Conservation (phyloP, 2,888 invertebrate genomes). For the Agrotis puta region DNA sequence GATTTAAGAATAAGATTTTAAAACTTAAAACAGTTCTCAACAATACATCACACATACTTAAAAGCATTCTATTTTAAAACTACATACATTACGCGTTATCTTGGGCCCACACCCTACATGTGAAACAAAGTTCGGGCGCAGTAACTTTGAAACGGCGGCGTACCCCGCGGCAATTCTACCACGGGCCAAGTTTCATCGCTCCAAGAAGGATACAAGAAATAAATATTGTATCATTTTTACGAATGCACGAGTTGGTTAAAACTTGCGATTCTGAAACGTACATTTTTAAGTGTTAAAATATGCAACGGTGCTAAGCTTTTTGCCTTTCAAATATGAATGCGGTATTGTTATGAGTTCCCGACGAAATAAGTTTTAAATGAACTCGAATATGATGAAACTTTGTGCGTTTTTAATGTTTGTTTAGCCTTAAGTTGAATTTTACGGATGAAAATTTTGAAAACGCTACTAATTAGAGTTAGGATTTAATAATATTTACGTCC, state of each 20-base stretch:
- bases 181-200: slow-evolving; percentile 66
- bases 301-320: slow-evolving; percentile 55
- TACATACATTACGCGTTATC: slow-evolving; percentile 69
- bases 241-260: slow-evolving; percentile 67
- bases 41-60: slow-evolving; percentile 29
- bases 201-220: slow-evolving; percentile 66
- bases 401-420: slow-evolving; percentile 2
- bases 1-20: background rate
- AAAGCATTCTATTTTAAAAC: slow-evolving; percentile 68
- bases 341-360: slow-evolving; percentile 43
- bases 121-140: slow-evolving; percentile 65
- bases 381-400: slow-evolving; percentile 12
- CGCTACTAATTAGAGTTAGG: slow-evolving; percentile 8
- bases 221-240: slow-evolving; percentile 72
- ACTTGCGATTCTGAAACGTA: slow-evolving; percentile 54
- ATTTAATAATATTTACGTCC: slow-evolving; percentile 18
- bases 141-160: slow-evolving; percentile 66
- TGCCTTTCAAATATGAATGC: slow-evolving; percentile 53
- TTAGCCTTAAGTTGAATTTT: slow-evolving; percentile 8
- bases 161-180: slow-evolving; percentile 66
- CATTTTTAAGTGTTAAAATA: slow-evolving; percentile 56
- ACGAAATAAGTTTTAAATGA: slow-evolving; percentile 35
- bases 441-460: slow-evolving; percentile 1
- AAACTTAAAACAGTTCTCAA: slow-evolving; percentile 4
- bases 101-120: slow-evolving; percentile 55